Evolutionary conservation across 2,113 vertebrate species (phyloP).

Genomic region (Chrysemys picta): DNA sequence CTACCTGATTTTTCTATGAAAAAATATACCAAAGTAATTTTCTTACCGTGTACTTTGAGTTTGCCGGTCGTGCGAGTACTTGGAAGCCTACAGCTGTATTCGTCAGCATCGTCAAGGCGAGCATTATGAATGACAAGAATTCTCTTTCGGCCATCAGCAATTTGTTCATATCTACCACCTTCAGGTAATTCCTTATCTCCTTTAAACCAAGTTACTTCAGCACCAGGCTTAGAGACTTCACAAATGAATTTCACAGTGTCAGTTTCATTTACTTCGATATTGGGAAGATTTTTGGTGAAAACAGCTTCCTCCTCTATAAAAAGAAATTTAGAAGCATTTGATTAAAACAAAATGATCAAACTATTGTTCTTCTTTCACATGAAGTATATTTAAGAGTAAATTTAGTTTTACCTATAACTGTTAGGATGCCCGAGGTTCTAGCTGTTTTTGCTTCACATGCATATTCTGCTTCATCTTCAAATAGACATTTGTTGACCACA

Average conservation of each 20-base stretch:
- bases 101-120: slow-evolving; percentile 87
- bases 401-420: slow-evolving; percentile 89
- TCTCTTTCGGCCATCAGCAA: slow-evolving; percentile 89
- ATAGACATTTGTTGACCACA: slow-evolving; percentile 90
- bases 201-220: slow-evolving; percentile 92
- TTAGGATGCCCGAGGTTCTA: slow-evolving; percentile 92
- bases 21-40: neutral
- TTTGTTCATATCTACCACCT: slow-evolving; percentile 92
- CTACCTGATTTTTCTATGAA: neutral
- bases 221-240: slow-evolving; percentile 92
- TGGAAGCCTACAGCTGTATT: slow-evolving; percentile 91
- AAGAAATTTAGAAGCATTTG: slow-evolving; percentile 1
- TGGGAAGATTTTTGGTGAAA: slow-evolving; percentile 96
- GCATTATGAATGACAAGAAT: slow-evolving; percentile 91
- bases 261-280: slow-evolving; percentile 93
- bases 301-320: slow-evolving; percentile 93
- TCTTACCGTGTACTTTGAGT: slow-evolving; percentile 91
- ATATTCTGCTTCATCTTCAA: slow-evolving; percentile 97
- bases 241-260: slow-evolving; percentile 94
- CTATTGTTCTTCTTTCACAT: neutral
- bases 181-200: slow-evolving; percentile 93
- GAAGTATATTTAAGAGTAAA: neutral
- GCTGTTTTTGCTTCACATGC: slow-evolving; percentile 94
- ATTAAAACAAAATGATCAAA: neutral
- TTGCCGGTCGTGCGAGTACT: slow-evolving; percentile 85